These are phyloP conservation scores for Nilaparvata lugens DNA, from an alignment of 1,140 invertebrate genomes.

Conservation along the genomic window DNA sequence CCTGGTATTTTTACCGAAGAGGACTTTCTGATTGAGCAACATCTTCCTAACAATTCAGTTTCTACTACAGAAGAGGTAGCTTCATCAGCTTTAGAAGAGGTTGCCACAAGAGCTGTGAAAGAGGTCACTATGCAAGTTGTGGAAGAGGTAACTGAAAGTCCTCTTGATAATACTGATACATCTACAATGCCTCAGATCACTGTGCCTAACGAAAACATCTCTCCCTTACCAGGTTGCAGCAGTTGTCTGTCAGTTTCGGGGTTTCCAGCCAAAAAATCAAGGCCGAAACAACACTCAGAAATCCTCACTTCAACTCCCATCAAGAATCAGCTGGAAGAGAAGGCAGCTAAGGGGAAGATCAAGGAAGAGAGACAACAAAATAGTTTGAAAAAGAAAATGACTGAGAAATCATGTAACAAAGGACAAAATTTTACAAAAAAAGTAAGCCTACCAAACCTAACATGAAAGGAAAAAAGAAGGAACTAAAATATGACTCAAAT, in stretches of 20 bases:
- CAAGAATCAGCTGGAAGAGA: neutral
- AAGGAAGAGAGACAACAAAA: no score
- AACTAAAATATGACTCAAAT: constrained; percentile 1
- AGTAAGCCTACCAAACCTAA: neutral
- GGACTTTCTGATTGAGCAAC: constrained; percentile 34
- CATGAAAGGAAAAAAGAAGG: neutral
- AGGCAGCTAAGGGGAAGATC: no score
- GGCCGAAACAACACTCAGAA: neutral
- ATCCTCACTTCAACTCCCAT: neutral
- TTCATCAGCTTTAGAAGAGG: no score
- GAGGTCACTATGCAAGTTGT: no score
- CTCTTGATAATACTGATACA: no score
- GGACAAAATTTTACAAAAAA: constrained; percentile 2
- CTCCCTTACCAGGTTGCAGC: neutral
- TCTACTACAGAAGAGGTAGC: no score
- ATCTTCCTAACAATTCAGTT: constrained; percentile 10
- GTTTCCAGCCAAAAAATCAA: neutral
- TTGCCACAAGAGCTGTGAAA: no score
- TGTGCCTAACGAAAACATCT: neutral
- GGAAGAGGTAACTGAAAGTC: no score
- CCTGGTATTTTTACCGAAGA: constrained; percentile 30
- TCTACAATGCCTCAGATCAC: no score
- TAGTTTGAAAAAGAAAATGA: no score
- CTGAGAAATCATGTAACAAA: neutral
- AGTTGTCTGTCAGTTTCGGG: no score